Conservation (phyloP, 2,113 vertebrate species). For the Boulengerochromis microlepis region DNA sequence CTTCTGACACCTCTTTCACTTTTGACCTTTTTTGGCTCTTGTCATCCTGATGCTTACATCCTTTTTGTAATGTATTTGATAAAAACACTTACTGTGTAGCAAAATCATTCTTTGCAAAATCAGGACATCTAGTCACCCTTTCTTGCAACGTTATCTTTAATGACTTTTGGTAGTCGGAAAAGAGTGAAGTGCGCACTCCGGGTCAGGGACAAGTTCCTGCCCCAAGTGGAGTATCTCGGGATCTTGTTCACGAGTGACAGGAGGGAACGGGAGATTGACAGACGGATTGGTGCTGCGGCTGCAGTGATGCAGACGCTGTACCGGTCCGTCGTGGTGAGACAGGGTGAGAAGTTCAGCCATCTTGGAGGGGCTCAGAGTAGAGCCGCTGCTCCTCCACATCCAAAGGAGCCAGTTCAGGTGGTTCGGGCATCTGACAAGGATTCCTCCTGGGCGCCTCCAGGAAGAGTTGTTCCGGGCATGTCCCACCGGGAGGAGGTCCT, state of each 20-base stretch:
- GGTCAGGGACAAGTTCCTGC: background rate
- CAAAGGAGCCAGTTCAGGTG: background rate
- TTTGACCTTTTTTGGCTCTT: background rate
- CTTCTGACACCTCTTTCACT: background rate
- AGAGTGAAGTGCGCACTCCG: background rate
- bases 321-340: accelerated
- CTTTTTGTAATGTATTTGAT: background rate
- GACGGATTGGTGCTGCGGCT: background rate
- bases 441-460: background rate
- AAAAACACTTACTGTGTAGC: background rate
- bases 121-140: background rate
- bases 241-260: background rate
- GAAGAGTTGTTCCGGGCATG: accelerated
- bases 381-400: background rate
- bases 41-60: background rate
- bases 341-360: background rate
- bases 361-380: background rate
- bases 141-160: background rate
- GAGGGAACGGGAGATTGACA: background rate
- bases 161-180: background rate
- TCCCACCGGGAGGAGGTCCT: background rate
- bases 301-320: background rate
- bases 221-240: background rate
- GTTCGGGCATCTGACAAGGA: accelerated
- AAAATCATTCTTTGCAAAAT: background rate